Conservation (phyloP, 2,888 invertebrate genomes). For the Linnaemya tessellans region DNA sequence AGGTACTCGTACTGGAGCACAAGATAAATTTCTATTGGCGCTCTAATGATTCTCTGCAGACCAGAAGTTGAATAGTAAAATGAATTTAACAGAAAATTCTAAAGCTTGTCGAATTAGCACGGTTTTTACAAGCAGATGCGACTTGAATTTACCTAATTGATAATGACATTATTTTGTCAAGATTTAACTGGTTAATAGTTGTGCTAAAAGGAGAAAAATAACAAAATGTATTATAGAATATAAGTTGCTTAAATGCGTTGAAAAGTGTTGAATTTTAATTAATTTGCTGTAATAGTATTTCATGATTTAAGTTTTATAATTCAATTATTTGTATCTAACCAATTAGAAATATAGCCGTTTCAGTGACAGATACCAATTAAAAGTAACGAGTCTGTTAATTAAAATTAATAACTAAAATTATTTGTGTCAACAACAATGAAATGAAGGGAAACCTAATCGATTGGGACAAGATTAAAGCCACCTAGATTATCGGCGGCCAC, state of each 20-base stretch:
- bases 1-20: neutral
- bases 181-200: neutral
- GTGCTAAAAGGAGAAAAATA: neutral
- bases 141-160: neutral
- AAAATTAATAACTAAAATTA: no score
- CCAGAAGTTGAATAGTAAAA: neutral
- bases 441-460: no score
- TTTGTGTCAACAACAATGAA: no score
- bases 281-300: no score
- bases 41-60: neutral
- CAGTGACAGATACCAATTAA: no score
- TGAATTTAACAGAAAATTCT: neutral
- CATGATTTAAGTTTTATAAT: no score
- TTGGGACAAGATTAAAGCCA: no score
- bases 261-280: neutral
- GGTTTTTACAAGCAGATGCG: neutral
- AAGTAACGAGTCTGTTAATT: no score
- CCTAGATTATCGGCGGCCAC: no score
- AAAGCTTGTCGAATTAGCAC: no score
- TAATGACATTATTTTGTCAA: slow-evolving; percentile 2
- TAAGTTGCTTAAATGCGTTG: neutral
- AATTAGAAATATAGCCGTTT: no score
- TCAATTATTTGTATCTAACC: no score
- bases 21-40: neutral
- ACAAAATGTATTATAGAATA: neutral